Evolutionary conservation across 2,888 invertebrate species (phyloP).

Genomic region (Lissocephala sabroskyi): DNA sequence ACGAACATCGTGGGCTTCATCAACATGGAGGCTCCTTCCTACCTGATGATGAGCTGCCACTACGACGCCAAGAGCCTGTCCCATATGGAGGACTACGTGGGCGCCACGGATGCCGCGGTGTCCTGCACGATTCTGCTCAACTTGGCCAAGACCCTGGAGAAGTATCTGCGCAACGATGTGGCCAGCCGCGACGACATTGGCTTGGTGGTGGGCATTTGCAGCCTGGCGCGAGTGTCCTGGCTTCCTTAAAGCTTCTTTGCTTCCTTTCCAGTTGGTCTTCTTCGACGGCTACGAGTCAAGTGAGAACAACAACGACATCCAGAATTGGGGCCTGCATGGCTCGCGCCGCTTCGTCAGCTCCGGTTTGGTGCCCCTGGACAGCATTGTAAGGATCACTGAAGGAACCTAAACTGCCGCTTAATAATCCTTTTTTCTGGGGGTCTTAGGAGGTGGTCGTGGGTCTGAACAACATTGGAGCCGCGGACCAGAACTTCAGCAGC

Average conservation of each 20-base stretch:
- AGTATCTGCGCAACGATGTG: slow-evolving; percentile 67
- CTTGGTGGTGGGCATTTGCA: slow-evolving; percentile 26
- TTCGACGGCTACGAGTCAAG: slow-evolving; percentile 99
- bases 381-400: slow-evolving; percentile 77
- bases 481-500: slow-evolving; percentile 87
- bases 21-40: slow-evolving; percentile 78
- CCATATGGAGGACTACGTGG: slow-evolving; percentile 58
- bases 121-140: slow-evolving; percentile 94
- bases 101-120: slow-evolving; percentile 94
- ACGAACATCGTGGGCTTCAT: slow-evolving; percentile 81
- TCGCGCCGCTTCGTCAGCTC: slow-evolving; percentile 87
- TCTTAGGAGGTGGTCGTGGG: slow-evolving; percentile 84
- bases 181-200: slow-evolving; percentile 74
- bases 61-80: slow-evolving; percentile 82
- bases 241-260: slow-evolving; percentile 65
- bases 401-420: neutral
- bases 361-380: slow-evolving; percentile 72
- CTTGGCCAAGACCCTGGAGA: slow-evolving; percentile 77
- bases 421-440: slow-evolving; percentile 87
- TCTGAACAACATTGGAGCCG: slow-evolving; percentile 90
- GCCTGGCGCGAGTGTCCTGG: no score
- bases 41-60: slow-evolving; percentile 81
- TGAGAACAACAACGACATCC: slow-evolving; percentile 78
- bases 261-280: slow-evolving; percentile 86
- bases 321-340: slow-evolving; percentile 85